Conservation (phyloP, 1,140 invertebrate genomes). For the Diachasma alloeum region DNA sequence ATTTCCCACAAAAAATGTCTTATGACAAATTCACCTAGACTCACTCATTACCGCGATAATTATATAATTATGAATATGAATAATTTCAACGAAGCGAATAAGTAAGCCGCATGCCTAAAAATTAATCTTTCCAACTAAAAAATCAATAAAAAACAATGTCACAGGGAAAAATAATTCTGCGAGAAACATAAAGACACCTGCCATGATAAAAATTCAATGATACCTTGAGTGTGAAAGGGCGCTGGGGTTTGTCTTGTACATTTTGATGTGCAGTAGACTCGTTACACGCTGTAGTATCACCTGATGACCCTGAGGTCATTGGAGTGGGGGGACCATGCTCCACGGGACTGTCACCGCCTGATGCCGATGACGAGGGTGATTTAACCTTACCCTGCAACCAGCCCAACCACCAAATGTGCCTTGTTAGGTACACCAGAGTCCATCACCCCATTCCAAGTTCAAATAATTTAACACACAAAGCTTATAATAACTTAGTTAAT, state of each 20-base stretch:
- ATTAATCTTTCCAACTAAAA: neutral
- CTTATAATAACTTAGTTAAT: neutral
- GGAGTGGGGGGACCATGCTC: slow-evolving; percentile 64
- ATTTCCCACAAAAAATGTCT: no score
- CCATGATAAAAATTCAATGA: neutral
- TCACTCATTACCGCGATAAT: no score
- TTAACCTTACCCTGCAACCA: slow-evolving; percentile 75
- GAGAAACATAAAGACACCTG: neutral
- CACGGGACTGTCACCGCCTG: slow-evolving; percentile 65
- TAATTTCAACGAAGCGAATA: neutral
- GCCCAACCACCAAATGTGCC: slow-evolving; percentile 62
- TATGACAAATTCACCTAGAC: no score
- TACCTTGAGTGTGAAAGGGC: slow-evolving; percentile 75
- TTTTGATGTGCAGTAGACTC: slow-evolving; percentile 57
- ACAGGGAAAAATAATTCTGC: neutral
- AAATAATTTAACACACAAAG: neutral
- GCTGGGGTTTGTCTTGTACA: slow-evolving; percentile 68
- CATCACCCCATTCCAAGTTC: slow-evolving; percentile 40
- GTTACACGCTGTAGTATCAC: slow-evolving; percentile 52
- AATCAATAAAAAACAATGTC: neutral
- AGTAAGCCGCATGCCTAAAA: neutral
- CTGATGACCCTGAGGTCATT: slow-evolving; percentile 54
- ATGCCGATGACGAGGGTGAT: slow-evolving; percentile 67
- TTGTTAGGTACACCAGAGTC: slow-evolving; percentile 61
- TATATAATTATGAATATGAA: no score